Conservation (phyloP, 2,113 vertebrate species). For the Climacteris rufus region DNA sequence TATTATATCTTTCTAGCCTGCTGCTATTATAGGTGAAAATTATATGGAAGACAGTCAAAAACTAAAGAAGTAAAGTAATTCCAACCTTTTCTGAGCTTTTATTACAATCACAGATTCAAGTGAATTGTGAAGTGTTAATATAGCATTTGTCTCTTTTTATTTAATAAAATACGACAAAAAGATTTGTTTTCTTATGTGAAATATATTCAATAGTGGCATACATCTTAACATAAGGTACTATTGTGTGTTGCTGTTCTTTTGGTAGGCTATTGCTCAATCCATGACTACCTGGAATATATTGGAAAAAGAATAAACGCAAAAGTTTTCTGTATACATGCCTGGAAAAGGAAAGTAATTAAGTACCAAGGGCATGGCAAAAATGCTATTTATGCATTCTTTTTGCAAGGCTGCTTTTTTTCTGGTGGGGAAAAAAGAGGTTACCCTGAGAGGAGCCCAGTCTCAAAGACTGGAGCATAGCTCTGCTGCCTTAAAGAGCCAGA, state of each 20-base stretch:
- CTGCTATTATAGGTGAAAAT: background rate
- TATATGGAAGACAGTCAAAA: background rate
- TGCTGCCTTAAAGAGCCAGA: background rate
- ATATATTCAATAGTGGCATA: background rate
- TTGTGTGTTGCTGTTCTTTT: background rate
- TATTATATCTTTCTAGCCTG: background rate
- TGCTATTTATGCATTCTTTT: background rate
- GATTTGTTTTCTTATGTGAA: background rate
- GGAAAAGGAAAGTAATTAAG: background rate
- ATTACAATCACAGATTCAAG: background rate
- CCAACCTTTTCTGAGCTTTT: background rate
- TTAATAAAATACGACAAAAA: background rate
- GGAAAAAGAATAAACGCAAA: conserved; percentile 1
- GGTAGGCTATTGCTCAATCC: background rate
- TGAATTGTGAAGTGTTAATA: background rate
- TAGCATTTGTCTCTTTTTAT: background rate
- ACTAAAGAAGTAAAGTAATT: background rate
- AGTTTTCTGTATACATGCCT: background rate
- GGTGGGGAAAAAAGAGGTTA: background rate
- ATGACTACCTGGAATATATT: background rate
- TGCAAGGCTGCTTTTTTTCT: background rate
- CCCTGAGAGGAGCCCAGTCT: background rate
- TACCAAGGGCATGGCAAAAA: background rate
- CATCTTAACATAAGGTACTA: background rate
- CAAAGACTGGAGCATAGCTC: background rate